A percentile compares a stretch with the other conserved stretches of the same genome.
These are phyloP conservation scores for Crocodylus rhombifer DNA, from an alignment of 2,797 vertebrate genomes.

Conservation along the genomic window DNA sequence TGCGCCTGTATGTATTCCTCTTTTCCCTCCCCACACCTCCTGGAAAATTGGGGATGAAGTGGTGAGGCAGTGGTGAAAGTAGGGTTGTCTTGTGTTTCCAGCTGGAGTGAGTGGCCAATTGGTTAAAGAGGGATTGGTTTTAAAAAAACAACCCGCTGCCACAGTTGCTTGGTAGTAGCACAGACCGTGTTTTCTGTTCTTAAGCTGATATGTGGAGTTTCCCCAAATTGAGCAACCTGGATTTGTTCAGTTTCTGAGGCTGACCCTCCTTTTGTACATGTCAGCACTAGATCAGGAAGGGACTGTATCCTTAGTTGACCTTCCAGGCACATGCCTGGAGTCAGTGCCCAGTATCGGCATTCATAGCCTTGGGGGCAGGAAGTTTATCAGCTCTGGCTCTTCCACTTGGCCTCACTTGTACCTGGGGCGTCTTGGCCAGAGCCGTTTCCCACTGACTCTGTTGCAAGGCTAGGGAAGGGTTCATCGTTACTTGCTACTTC, in stretches of 20 bases:
- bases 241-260: not conserved
- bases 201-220: not conserved
- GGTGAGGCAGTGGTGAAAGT: accelerated
- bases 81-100: not conserved
- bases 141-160: not conserved
- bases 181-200: not conserved
- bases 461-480: no score
- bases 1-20: no score
- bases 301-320: not conserved
- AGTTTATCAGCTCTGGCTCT: not conserved
- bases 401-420: not conserved
- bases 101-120: not conserved
- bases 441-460: not conserved
- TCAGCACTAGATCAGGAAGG: not conserved
- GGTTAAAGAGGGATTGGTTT: constrained; percentile 18
- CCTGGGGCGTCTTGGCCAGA: not conserved
- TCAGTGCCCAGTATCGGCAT: not conserved
- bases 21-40: accelerated
- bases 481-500: not conserved
- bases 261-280: not conserved
- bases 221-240: not conserved
- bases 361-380: not conserved
- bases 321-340: not conserved
- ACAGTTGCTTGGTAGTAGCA: not conserved
- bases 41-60: no score